Evolutionary conservation across 1,140 invertebrate species (phyloP), one percentile per base, ranked within the genome.

Genomic region (Drosophila leontia): DNA sequence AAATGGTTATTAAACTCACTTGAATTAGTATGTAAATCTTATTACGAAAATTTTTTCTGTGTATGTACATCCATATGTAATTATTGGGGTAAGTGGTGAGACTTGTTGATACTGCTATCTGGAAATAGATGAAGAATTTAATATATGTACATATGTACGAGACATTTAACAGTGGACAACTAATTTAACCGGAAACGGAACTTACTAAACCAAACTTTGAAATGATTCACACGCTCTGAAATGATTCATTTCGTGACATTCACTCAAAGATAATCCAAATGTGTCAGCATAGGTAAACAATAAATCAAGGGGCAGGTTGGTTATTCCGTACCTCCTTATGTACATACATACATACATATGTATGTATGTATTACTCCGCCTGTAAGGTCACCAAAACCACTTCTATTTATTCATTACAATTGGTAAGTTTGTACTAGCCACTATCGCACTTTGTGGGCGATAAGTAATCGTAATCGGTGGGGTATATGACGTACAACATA

Each of bases 401-500:
- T 23, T 23, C 23, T 23, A 23, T 23, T 23, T 23, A 23, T 23
- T 23, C 23, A 23, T 23, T 23, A 23, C 23, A 23, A 23, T 23
- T 23, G 23, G 23, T 23, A 2, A 23, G 55, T n/a, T n/a, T 23
- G 9, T 23, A 12, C 34, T 29, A 12, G 19, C 35, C 53, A 23
- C 19, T 59, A 64, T 64, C 53, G 53, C 53, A 15, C 29, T 61
- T 58, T 8, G 53, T n/a, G 13, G 53, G 35, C 35, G 53, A 56
- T 56, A 56, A 39, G 53, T 39, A 39, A 39, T 26, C 34, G 19
- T 47, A 62, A 62, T 42, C 26, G 63, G 57, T 42, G 7, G 11
- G 11, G 15, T 35, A 47, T 62, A 29, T 65, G 57, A 65, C 63
- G 63, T 47, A 65, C 57, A 5, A 62, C 37, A 65, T 65, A 62